Base-by-base conservation (phyloP, 2,797 vertebrate species). In the Coregonus sp. region DNA sequence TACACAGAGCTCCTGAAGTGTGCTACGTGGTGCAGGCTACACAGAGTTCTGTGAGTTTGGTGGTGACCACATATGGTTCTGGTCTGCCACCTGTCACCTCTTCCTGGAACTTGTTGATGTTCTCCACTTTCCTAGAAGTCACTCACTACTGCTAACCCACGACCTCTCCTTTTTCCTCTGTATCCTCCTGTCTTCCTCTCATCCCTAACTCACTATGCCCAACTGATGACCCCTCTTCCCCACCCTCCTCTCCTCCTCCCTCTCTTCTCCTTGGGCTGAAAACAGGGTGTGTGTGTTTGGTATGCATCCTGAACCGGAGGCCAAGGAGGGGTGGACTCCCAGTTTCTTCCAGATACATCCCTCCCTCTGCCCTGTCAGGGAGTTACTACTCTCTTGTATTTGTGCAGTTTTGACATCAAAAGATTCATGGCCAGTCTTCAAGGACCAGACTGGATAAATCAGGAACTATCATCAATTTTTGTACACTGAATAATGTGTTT, bases 81-180 rank as follows among this genome's bases (percentile, higher is more conserved):
- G n/a, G 56, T 59, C 16, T 18, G 18, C n/a, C 18, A 6, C 5
- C 56, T 47, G 40, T 11, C 40, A 47, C 9, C 40, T 11, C 40
- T 47, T 6, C 18, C 56, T 59, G 16, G 5, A n/a, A 59, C 29
- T 20, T 31, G 63, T 31, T 31, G 12, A 11, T 31, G 63, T 59
- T 18, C 56, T 88, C 67, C 71, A 81, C 84, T 90, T 94, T 94
- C 92, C 89, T 80, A 87, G 93, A 94, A 92, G 63, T 91, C 73
- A 1, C 40, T 68, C 20, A 69, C 78, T 75, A 66, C 72, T 47
- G 75, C 70, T 77, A 79, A 79, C 70, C 73, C 47, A 61, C 59
- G 47, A 82, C 31, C 40, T 47, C 9, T 47, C 40, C 40, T 47
- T 7, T 47, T 2, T 47, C 40, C 40, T 47, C 40, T 47, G 40